Base-by-base conservation (phyloP, 53 echinoderm and acorn worm genomes). In the Paracentrotus lividus region DNA sequence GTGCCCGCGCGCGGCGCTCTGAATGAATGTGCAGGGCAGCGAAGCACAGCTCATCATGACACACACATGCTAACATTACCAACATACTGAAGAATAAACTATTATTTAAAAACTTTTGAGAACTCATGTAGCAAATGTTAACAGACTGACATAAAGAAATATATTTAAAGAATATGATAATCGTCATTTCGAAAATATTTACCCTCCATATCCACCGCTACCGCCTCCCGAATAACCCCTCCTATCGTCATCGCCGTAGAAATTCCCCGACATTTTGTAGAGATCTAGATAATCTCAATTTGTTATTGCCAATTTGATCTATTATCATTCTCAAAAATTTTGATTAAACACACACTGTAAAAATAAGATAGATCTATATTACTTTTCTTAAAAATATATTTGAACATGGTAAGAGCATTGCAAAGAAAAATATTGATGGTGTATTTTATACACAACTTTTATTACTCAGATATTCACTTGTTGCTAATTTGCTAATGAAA, bases 231-330 rank as follows among this genome's bases (percentile, higher is more conserved):
- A 90, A 81, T 54, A 91, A 18, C 94, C 94, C 18, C 91, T 49
- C 33, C 31, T 21, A 21, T 86, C 56, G 68, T 85, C 43, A 53
- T 85, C 91, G 54, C 85, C 94, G 26, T 94, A 92, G 40, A 65
- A 65, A 56, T 44, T 81, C 52, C 53, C 61, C 91, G 94, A 94
- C 94, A 94, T 94, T 54, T 94, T 94, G 94, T 42, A 91, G 60
- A 94, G 78, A 51, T 49, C 85, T 31, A n/a, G 49, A 72, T 40
- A 89, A 51, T 49, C 85, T 31, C 49, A 85, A 72, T 40, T 72
- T 72, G 40, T 32, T 1, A 20, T 72, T 72, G 72, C 72, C 72
- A 72, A 72, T 72, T 72, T 72, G 15, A 40, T n/a, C n/a, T 61
- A 40, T 15, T 72, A 20, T 16, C 18, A 72, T 4, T 8, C 38